Conservation (phyloP, 2,113 vertebrate genomes). For the Psilopogon haemacephalus region DNA sequence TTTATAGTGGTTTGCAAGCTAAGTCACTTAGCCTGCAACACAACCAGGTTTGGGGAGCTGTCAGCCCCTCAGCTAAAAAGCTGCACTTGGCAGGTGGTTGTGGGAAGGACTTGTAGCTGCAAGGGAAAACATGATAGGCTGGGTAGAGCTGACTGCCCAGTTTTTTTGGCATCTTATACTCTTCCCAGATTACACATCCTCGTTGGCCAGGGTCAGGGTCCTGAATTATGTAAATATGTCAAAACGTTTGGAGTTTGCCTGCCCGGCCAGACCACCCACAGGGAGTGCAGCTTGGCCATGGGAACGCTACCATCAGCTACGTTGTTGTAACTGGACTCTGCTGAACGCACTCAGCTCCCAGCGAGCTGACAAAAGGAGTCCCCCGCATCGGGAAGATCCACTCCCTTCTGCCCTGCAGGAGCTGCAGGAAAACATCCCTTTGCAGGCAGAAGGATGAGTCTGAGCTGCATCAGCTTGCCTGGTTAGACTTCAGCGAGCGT, state of each 20-base stretch:
- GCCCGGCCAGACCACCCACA: conserved; percentile 16
- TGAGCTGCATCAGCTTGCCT: background rate
- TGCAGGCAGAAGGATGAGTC: background rate
- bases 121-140: background rate
- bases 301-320: background rate
- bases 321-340: background rate
- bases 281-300: background rate
- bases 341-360: background rate
- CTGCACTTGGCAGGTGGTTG: background rate
- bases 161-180: background rate
- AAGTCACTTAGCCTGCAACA: background rate
- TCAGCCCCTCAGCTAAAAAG: conserved; percentile 25
- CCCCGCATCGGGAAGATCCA: background rate
- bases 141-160: background rate
- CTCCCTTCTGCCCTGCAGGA: background rate
- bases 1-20: background rate
- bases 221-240: background rate
- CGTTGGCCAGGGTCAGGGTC: background rate
- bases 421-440: background rate
- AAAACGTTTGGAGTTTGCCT: background rate
- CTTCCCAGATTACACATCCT: background rate
- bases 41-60: background rate
- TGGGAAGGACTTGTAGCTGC: background rate
- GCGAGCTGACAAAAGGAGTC: background rate
- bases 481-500: background rate